Evolutionary conservation across 2,888 invertebrate species (phyloP), one percentile per base, ranked within the genome.

Genomic region (Drosophila meridionalis): DNA sequence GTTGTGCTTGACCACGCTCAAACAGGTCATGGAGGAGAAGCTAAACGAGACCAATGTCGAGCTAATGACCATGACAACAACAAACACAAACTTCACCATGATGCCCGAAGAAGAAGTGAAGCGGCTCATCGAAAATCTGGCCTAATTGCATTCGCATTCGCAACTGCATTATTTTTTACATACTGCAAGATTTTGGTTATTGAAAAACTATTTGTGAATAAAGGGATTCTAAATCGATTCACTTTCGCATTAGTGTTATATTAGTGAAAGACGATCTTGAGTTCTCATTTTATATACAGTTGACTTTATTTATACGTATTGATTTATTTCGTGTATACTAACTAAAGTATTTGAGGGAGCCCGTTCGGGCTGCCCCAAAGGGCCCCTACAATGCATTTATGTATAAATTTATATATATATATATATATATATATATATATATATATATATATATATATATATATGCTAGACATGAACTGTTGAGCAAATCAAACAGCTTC

Each of bases 11-110:
- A 81, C 81, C 34, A 87, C 99, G 87, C 94, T 99, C 30, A 99
- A 99, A 93, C 99, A 99, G 94, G 99, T 99, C 0, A 99, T 99
- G 99, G 99, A 99, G 92, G 99, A 99, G 93, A 99, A 99, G 93
- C 94, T 99, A 3, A 99, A 97, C 73, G 97, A 98, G 72, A 98
- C 97, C 65, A 99, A 99, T 93, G 99, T 99, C 62, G 99, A 99
- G 94, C 97, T 99, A 79, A 98, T 98, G 93, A 97, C 97, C 42
- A 97, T 99, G 95, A 98, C 98, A 0, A 96, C 97, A 0, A 94
- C 94, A 32, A 95, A 94, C 32, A 95, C 95, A 30, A 94, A 96
- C 87, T 99, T 98, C 94, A 97, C 98, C 87, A 98, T 99, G 97
- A 97, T 96, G 91, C 94, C 96, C 3, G 96, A 98, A 93, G 97